Conservation (phyloP, 2,113 vertebrate species). For the Labeo rohita region DNA sequence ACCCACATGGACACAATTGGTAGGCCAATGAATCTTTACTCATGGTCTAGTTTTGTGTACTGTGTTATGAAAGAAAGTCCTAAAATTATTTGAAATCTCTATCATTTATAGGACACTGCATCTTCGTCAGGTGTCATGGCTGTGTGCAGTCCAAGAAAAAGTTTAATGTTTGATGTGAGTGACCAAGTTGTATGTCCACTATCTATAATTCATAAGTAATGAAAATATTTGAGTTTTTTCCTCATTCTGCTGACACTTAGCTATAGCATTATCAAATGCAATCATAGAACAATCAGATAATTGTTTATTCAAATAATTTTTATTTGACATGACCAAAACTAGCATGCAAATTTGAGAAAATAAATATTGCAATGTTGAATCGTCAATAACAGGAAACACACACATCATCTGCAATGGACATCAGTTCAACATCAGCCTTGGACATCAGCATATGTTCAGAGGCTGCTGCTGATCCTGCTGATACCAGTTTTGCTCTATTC, state of each 20-base stretch:
- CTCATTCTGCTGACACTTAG: neutral
- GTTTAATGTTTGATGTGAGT: neutral
- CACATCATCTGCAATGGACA: no score
- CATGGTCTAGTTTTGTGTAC: neutral
- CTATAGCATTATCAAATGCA: neutral
- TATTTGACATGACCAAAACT: neutral
- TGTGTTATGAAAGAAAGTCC: neutral
- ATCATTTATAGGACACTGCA: neutral
- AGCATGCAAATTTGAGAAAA: neutral
- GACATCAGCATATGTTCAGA: no score
- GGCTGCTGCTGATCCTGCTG: neutral
- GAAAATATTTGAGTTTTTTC: neutral
- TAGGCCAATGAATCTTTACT: neutral
- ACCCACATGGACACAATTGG: neutral
- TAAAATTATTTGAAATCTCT: neutral
- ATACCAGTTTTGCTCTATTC: neutral
- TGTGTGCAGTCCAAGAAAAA: neutral
- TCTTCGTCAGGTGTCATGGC: neutral
- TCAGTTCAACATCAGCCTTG: no score
- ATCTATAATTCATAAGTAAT: neutral
- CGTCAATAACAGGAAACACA: no score
- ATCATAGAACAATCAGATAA: neutral
- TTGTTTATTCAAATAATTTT: neutral
- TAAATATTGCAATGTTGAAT: no score
- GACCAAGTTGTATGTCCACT: neutral